phyloP scores from a whole-genome alignment of 2,888 invertebrate species.

The Hemicrepidius hirtus region DNA sequence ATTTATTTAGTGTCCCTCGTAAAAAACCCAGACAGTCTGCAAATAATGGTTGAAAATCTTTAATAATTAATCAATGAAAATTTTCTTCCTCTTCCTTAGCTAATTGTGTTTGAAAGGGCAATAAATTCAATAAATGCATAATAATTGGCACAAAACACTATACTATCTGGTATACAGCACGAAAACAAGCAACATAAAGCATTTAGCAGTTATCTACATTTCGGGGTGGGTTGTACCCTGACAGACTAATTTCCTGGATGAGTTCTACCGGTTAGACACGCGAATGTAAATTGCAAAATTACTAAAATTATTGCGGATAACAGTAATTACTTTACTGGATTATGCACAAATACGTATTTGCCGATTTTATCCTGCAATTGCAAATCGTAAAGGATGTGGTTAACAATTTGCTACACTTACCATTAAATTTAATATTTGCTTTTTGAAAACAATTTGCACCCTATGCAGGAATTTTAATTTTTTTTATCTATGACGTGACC shows the following conservation, averaged over 20 bases:
- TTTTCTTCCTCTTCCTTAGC: not conserved
- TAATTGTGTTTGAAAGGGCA: not conserved
- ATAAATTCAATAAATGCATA: constrained; percentile 27
- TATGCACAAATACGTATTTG: constrained; percentile 44
- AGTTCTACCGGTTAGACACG: constrained; percentile 57
- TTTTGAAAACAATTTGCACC: too few species aligned
- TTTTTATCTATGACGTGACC: too few species aligned
- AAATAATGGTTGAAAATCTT: too few species aligned
- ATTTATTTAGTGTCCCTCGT: too few species aligned
- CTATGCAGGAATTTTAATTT: too few species aligned
- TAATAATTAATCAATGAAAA: not conserved
- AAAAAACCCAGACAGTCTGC: too few species aligned
- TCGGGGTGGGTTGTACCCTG: constrained; percentile 55
- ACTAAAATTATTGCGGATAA: constrained; percentile 55
- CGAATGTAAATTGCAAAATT: constrained; percentile 59
- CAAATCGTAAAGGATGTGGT: constrained; percentile 5
- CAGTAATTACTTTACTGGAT: constrained; percentile 47
- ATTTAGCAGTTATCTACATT: constrained; percentile 51
- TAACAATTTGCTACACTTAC: too few species aligned
- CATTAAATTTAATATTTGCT: too few species aligned
- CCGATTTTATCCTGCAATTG: constrained; percentile 24
- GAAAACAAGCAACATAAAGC: constrained; percentile 46
- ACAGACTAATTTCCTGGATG: constrained; percentile 60
- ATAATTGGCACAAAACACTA: constrained; percentile 22
- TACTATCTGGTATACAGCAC: constrained; percentile 25